Evolutionary conservation across 1,140 invertebrate species (phyloP).

Genomic region (Pseudomyrmex pallidus): DNA sequence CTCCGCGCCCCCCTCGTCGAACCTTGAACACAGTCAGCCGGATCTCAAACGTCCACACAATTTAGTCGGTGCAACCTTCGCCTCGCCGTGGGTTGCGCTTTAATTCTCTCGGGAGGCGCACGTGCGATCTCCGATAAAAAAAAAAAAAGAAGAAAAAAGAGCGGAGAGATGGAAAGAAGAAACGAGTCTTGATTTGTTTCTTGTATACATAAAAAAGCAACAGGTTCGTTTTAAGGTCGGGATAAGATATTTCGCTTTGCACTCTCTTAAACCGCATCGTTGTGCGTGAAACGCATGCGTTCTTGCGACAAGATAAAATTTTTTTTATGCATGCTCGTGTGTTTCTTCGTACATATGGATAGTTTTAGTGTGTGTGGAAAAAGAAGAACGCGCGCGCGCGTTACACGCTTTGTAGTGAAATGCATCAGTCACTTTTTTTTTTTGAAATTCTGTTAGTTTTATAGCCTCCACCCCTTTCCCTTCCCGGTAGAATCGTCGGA

Average conservation of each 20-base stretch:
- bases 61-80: conserved; percentile 6
- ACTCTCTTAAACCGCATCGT: too few species aligned
- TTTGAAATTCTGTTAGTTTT: conserved; percentile 32
- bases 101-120: background rate
- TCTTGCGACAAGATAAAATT: background rate
- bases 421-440: conserved; percentile 15
- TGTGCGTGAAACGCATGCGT: too few species aligned
- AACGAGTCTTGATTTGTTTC: too few species aligned
- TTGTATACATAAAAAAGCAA: too few species aligned
- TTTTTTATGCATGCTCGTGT: background rate
- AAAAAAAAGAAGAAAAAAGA: too few species aligned
- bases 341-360: background rate
- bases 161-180: too few species aligned
- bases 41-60: conserved; percentile 18
- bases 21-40: conserved; percentile 17
- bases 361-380: too few species aligned
- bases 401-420: background rate
- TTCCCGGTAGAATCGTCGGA: background rate
- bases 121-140: too few species aligned
- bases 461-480: background rate
- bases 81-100: conserved; percentile 19
- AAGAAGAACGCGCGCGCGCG: background rate
- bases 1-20: background rate
- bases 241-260: too few species aligned
- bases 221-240: too few species aligned